Percentiles rank a stretch among this genome's conserved stretches.
These are phyloP conservation scores for Hucho hucho DNA, from an alignment of 2,113 vertebrate species.

Conservation along the genomic window DNA sequence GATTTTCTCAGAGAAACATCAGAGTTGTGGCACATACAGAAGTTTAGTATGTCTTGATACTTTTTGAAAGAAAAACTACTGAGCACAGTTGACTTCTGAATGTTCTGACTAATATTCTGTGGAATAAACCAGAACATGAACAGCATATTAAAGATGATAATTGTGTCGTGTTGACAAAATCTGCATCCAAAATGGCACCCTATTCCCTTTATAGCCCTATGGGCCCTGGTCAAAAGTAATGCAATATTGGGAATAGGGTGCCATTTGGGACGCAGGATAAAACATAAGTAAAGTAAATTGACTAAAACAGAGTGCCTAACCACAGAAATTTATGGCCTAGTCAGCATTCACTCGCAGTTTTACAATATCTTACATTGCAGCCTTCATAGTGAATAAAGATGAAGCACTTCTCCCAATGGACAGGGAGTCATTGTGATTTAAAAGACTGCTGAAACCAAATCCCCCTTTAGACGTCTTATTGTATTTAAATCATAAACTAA, in stretches of 20 bases:
- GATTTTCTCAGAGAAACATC: conserved; percentile 4
- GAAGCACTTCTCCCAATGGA: conserved; percentile 10
- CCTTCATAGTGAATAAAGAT: too few species aligned
- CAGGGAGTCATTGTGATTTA: conserved; percentile 13
- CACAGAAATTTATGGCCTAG: too few species aligned
- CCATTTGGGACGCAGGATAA: too few species aligned
- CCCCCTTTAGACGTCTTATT: not conserved
- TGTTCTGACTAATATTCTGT: not conserved
- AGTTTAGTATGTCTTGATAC: not conserved
- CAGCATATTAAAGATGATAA: not conserved
- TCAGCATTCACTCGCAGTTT: too few species aligned
- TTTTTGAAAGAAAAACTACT: too few species aligned
- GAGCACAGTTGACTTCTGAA: not conserved
- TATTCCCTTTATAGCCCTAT: too few species aligned
- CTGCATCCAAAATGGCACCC: too few species aligned
- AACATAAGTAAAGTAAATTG: too few species aligned
- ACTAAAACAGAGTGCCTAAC: too few species aligned
- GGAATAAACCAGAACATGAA: not conserved
- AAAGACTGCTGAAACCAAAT: not conserved
- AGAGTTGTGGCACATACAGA: conserved; percentile 8
- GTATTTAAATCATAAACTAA: conserved; percentile 16
- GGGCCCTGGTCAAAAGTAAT: too few species aligned
- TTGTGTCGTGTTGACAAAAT: not conserved
- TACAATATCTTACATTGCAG: too few species aligned
- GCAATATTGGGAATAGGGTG: too few species aligned